These are phyloP conservation scores for Acrossocheilus fasciatus DNA, from an alignment of 2,797 vertebrate genomes.

Conservation along the genomic window DNA sequence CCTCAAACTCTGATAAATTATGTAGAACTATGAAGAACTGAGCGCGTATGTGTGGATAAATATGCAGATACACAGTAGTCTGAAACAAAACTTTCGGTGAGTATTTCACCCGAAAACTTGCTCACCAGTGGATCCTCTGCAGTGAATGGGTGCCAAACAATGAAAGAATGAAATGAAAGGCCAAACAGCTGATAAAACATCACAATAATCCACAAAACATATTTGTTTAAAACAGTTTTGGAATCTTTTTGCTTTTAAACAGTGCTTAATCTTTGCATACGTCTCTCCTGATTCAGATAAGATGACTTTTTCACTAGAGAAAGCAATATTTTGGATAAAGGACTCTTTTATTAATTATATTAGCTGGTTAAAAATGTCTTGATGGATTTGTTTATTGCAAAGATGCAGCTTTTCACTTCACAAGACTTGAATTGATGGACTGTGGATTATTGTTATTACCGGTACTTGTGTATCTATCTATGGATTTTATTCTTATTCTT, in stretches of 20 bases:
- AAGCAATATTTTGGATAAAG: not conserved
- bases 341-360: no score
- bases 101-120: not conserved
- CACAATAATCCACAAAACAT: not conserved
- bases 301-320: not conserved
- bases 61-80: not conserved
- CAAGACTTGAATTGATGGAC: no score
- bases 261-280: not conserved
- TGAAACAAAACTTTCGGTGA: not conserved
- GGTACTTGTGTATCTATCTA: no score
- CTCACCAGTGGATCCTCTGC: not conserved
- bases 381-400: not conserved
- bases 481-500: no score
- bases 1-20: slow-evolving; percentile 12
- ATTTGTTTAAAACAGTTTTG: not conserved
- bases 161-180: no score
- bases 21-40: not conserved
- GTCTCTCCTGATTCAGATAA: not conserved
- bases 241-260: not conserved
- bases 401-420: no score
- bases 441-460: no score
- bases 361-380: not conserved
- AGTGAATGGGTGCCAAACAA: no score
- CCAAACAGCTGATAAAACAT: not conserved
- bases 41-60: not conserved